Percentiles rank a stretch among this genome's conserved stretches.
Conservation (phyloP, 2,113 vertebrate species). For the Agelaius phoeniceus region DNA sequence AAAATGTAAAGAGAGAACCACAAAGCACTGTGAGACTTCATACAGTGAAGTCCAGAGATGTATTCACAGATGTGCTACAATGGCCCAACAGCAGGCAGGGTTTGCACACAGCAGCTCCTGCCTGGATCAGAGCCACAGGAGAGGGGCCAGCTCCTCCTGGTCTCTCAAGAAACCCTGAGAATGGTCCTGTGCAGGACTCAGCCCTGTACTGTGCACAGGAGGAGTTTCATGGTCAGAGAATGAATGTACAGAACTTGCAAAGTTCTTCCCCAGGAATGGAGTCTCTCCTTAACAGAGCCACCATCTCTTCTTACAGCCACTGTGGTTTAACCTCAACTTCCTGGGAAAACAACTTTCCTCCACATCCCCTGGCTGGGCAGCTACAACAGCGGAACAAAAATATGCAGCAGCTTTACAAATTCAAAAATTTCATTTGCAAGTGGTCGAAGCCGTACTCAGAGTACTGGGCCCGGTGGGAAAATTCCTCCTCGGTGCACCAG, state of each 20-base stretch:
- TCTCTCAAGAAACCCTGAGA: neutral
- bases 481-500: neutral
- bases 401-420: neutral
- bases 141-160: neutral
- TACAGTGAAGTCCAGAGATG: neutral
- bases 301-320: neutral
- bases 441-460: neutral
- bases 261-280: neutral
- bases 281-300: neutral
- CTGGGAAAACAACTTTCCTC: neutral
- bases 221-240: neutral
- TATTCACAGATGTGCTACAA: neutral
- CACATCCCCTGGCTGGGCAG: neutral
- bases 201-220: fast-evolving
- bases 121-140: neutral
- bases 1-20: neutral
- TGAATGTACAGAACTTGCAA: neutral
- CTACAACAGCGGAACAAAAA: neutral
- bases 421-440: neutral
- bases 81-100: fast-evolving
- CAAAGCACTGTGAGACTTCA: neutral
- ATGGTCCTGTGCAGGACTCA: neutral
- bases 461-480: neutral
- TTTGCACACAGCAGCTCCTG: neutral
- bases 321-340: neutral